These are phyloP conservation scores for Strigamia transsilvanica DNA, from an alignment of 2,888 invertebrate species.

Conservation along the genomic window DNA sequence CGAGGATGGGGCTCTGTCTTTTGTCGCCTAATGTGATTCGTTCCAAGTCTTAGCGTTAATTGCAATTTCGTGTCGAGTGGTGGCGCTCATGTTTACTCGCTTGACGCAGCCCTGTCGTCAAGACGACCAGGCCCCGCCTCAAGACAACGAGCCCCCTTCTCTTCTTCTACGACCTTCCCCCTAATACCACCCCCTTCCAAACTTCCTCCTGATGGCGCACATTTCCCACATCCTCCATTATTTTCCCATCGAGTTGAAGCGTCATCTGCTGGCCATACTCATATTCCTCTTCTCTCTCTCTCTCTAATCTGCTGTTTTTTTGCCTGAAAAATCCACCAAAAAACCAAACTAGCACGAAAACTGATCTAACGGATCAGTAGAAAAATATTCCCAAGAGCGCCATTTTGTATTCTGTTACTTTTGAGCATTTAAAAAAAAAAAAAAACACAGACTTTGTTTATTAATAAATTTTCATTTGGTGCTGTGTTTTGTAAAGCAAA, in stretches of 20 bases:
- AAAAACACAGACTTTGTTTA: not conserved
- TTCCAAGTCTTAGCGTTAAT: constrained; percentile 50
- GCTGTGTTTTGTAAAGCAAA: too few relatives aligned
- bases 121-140: constrained; percentile 37
- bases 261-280: constrained; percentile 42
- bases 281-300: not conserved
- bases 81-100: constrained; percentile 48
- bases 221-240: constrained; percentile 42
- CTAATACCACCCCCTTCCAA: not conserved
- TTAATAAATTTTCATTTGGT: too few relatives aligned
- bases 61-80: constrained; percentile 49
- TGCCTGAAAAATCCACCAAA: constrained; percentile 4
- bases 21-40: constrained; percentile 48
- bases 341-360: constrained; percentile 30
- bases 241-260: constrained; percentile 42
- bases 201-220: constrained; percentile 36
- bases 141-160: constrained; percentile 13
- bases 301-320: constrained; percentile 13
- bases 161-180: not conserved
- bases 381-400: constrained; percentile 6
- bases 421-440: not conserved
- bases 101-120: constrained; percentile 16
- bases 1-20: constrained; percentile 35
- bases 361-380: constrained; percentile 14
- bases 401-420: not conserved